These are phyloP conservation scores for Sisyra nigra DNA, from an alignment of 2,888 invertebrate genomes.

Conservation along the genomic window DNA sequence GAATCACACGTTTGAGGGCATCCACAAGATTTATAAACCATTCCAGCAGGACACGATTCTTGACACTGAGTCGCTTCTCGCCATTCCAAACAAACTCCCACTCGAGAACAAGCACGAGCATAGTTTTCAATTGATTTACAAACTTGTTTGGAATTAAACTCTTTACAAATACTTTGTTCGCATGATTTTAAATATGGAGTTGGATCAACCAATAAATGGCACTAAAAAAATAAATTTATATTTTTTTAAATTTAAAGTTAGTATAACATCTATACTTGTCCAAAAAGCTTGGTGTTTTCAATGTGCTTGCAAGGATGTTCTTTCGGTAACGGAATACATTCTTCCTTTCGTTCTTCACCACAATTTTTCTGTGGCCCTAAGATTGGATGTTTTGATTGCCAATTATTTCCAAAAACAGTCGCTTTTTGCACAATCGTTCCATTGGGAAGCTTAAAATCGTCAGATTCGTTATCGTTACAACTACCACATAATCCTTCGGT, in stretches of 20 bases:
- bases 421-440: conserved; percentile 33
- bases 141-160: conserved; percentile 23
- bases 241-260: neutral
- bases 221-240: conserved; percentile 29
- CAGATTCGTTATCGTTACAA: conserved; percentile 41
- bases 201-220: conserved; percentile 58
- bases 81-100: conserved; percentile 64
- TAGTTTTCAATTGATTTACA: conserved; percentile 56
- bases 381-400: conserved; percentile 17
- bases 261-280: conserved; percentile 22
- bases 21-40: conserved; percentile 36
- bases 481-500: conserved; percentile 72
- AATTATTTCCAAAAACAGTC: conserved; percentile 37
- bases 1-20: conserved; percentile 52
- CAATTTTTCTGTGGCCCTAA: conserved; percentile 28
- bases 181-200: conserved; percentile 49
- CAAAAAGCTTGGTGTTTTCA: conserved; percentile 36
- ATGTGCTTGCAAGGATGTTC: conserved; percentile 51
- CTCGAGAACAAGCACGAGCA: conserved; percentile 49
- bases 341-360: conserved; percentile 19
- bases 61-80: conserved; percentile 45
- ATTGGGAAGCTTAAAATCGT: conserved; percentile 36
- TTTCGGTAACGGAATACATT: conserved; percentile 32
- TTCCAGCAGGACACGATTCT: conserved; percentile 35
- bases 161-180: conserved; percentile 46